These are phyloP conservation scores for Oligia latruncula DNA, from an alignment of 2,888 invertebrate genomes.

Conservation along the genomic window DNA sequence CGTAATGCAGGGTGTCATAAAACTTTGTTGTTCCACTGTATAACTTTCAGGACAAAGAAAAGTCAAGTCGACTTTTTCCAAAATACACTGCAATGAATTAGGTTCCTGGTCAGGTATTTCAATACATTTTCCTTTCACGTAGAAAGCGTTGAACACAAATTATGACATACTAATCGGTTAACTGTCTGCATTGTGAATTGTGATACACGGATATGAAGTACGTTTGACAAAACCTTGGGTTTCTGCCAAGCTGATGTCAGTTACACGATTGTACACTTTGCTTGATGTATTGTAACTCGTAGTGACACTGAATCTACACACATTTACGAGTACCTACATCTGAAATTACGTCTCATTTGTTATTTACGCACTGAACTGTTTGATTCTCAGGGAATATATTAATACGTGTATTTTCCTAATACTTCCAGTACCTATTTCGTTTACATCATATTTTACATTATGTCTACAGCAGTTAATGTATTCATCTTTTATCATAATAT, in stretches of 20 bases:
- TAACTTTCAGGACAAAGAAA: conserved; percentile 10
- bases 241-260: conserved; percentile 77
- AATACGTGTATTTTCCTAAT: conserved; percentile 25
- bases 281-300: conserved; percentile 54
- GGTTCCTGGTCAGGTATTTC: conserved; percentile 5
- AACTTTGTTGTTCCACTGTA: neutral
- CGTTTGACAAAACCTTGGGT: conserved; percentile 79
- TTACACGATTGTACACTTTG: conserved; percentile 65
- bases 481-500: conserved; percentile 15
- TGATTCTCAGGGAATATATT: conserved; percentile 22
- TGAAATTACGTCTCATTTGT: conserved; percentile 52
- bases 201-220: conserved; percentile 64
- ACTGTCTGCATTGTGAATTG: conserved; percentile 61
- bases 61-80: neutral
- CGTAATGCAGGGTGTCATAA: neutral
- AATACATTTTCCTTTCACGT: conserved; percentile 37
- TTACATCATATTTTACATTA: conserved; percentile 5
- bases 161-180: conserved; percentile 67
- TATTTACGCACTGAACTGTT: conserved; percentile 37
- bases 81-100: neutral
- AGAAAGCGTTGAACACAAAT: conserved; percentile 54
- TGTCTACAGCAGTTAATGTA: neutral
- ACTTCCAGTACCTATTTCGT: conserved; percentile 13
- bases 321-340: conserved; percentile 24
- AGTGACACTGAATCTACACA: conserved; percentile 44